Percentiles rank a stretch among this genome's conserved stretches.
phyloP scores from a whole-genome alignment of 2,888 invertebrate species.

The Heliothis peltigera region DNA sequence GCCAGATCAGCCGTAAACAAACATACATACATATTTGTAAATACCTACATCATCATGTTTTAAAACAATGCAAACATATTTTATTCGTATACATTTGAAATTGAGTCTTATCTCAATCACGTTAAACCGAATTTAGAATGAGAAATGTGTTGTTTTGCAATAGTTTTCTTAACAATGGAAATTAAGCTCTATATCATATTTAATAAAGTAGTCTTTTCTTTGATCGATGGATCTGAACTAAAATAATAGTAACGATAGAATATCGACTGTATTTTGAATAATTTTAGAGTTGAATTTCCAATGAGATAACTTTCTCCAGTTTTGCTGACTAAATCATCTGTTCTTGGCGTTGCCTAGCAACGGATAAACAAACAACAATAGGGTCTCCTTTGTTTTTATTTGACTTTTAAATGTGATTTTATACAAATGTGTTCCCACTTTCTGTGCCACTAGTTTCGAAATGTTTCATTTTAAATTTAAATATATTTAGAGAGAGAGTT shows the following conservation, averaged over 20 bases:
- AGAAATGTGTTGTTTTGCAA: background rate
- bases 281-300: background rate
- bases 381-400: slow-evolving; percentile 18
- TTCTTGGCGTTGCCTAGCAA: slow-evolving; percentile 55
- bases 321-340: slow-evolving; percentile 24
- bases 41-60: slow-evolving; percentile 15
- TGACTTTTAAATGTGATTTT: slow-evolving; percentile 25
- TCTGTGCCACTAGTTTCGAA: slow-evolving; percentile 11
- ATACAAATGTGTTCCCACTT: slow-evolving; percentile 20
- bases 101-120: background rate
- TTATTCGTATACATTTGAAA: background rate
- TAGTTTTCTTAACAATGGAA: background rate
- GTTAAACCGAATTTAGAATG: background rate
- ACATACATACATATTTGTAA: slow-evolving; percentile 23
- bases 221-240: background rate
- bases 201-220: background rate
- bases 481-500: background rate
- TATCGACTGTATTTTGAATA: background rate
- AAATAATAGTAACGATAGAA: background rate
- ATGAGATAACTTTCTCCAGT: slow-evolving; percentile 35
- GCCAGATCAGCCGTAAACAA: slow-evolving; percentile 18
- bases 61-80: slow-evolving; percentile 20
- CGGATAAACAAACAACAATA: slow-evolving; percentile 42
- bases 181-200: fast-evolving
- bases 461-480: slow-evolving; percentile 12